These are phyloP conservation scores for Aporophyla lueneburgensis DNA, from an alignment of 2,888 invertebrate species.

Conservation along the genomic window DNA sequence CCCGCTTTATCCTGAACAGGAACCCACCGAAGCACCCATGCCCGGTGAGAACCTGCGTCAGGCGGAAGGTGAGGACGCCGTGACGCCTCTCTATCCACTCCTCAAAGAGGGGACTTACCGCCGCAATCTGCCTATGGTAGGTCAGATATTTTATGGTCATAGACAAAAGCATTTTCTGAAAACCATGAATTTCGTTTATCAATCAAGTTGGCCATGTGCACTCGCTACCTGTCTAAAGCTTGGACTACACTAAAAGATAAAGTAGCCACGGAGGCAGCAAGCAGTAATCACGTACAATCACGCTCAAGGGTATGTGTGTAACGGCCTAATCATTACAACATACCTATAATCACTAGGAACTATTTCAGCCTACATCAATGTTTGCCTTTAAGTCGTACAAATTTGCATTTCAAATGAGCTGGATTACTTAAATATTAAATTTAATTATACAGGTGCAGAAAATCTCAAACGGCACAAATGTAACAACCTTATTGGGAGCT, in stretches of 20 bases:
- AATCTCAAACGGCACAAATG: no score
- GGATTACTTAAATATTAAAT: no score
- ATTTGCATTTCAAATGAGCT: background rate
- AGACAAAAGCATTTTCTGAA: background rate
- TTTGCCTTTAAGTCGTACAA: constrained; percentile 26
- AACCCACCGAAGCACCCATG: no score
- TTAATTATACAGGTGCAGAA: no score
- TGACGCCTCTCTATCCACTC: no score
- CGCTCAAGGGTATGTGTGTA: constrained; percentile 71
- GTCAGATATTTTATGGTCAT: no score
- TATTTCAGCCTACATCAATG: constrained; percentile 49
- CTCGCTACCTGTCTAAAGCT: constrained; percentile 42
- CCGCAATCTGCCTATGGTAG: no score
- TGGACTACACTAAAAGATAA: constrained; percentile 52
- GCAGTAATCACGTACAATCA: constrained; percentile 71
- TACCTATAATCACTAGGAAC: constrained; percentile 53
- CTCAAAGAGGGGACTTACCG: no score
- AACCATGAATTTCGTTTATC: background rate
- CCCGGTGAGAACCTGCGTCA: no score
- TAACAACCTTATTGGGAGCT: no score
- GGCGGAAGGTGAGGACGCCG: no score
- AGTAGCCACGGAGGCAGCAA: constrained; percentile 60
- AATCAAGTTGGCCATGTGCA: background rate
- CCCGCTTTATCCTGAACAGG: no score
- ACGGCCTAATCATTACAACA: constrained; percentile 68